These are phyloP conservation scores for Clunio marinus DNA, from an alignment of 2,888 invertebrate species.

Conservation along the genomic window DNA sequence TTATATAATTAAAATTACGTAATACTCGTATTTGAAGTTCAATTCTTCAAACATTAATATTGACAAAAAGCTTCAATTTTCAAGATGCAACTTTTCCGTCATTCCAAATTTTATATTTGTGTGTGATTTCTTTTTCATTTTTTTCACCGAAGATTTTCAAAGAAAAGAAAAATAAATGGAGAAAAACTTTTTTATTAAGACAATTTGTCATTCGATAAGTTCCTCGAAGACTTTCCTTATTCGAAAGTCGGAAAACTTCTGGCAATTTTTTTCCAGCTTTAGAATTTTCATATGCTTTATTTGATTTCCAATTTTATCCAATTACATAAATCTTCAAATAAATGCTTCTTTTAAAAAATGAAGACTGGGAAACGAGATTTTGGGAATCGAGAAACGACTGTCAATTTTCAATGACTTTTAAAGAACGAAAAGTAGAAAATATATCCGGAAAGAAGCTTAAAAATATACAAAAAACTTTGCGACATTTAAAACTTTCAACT, in stretches of 20 bases:
- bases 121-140: not conserved
- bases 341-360: not conserved
- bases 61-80: too few species aligned
- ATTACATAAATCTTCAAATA: constrained; percentile 5
- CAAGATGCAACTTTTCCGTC: not conserved
- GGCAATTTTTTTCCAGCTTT: constrained; percentile 3
- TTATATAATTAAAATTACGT: too few species aligned
- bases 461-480: not conserved
- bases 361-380: not conserved
- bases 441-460: not conserved
- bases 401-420: constrained; percentile 1
- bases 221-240: not conserved
- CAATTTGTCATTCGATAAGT: constrained; percentile 37
- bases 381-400: not conserved
- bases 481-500: too few species aligned
- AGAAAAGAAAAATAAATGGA: not conserved
- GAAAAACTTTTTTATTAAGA: constrained; percentile 30
- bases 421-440: not conserved
- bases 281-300: not conserved
- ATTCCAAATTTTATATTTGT: not conserved
- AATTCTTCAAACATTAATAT: too few species aligned
- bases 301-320: constrained; percentile 6
- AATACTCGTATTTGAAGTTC: too few species aligned
- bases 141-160: not conserved
- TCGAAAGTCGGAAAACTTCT: too few species aligned